Evolutionary conservation across 2,113 vertebrate species (phyloP).

Genomic region (Ameiurus melas): DNA sequence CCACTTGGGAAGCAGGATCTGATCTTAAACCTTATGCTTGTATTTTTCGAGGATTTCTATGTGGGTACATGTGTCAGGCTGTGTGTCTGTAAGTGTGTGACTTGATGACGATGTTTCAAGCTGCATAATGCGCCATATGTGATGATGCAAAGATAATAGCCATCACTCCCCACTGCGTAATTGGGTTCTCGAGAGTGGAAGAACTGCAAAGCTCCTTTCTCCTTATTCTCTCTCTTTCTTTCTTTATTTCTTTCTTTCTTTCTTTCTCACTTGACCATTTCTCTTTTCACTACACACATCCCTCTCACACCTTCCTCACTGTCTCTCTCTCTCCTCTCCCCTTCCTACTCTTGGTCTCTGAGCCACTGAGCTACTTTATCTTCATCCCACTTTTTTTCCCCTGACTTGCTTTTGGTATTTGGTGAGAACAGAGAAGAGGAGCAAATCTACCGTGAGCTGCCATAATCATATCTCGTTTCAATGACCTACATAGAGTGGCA

Average conservation of each 20-base stretch:
- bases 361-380: constrained; percentile 13
- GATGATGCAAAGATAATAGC: constrained; percentile 31
- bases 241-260: background rate
- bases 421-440: background rate
- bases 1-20: background rate
- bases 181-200: background rate
- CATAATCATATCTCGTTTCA: constrained; percentile 45
- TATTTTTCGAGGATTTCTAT: background rate
- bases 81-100: constrained; percentile 11
- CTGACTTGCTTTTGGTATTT: background rate
- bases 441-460: constrained; percentile 57
- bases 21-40: background rate
- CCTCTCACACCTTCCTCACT: background rate
- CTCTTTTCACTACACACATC: background rate
- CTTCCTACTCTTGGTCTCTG: background rate
- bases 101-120: background rate
- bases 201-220: background rate
- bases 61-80: background rate
- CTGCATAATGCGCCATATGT: background rate
- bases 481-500: constrained; percentile 67
- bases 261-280: background rate
- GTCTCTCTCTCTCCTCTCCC: background rate
- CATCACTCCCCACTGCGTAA: background rate
- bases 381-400: background rate
- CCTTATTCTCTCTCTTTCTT: background rate